These are phyloP conservation scores for Rotaria magnacalcarata DNA, from an alignment of 2,888 invertebrate species.

Conservation along the genomic window DNA sequence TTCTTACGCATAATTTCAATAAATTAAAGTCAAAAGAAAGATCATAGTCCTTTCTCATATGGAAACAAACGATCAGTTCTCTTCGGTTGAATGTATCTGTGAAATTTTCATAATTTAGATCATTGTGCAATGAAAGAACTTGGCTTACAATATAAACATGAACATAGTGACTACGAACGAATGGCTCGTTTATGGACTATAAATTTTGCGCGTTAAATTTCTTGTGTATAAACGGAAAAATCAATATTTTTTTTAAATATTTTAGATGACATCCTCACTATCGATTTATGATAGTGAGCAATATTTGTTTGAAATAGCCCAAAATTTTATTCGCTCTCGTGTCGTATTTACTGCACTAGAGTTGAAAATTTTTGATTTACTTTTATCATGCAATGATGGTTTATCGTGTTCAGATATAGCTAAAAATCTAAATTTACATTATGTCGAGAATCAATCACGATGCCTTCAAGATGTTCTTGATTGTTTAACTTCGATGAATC, in stretches of 20 bases:
- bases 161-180: not conserved
- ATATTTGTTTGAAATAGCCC: constrained; percentile 29
- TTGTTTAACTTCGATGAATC: not conserved
- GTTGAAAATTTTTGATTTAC: constrained; percentile 7
- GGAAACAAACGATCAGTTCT: too few species aligned
- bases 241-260: not conserved
- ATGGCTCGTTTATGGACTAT: constrained; percentile 32
- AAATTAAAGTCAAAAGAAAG: too few species aligned
- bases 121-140: constrained; percentile 35
- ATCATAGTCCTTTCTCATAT: too few species aligned
- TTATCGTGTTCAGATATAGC: not conserved
- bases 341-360: not conserved
- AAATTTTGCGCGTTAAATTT: constrained; percentile 26
- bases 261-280: not conserved
- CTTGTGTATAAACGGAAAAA: not conserved
- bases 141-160: constrained; percentile 14
- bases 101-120: not conserved
- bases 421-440: not conserved
- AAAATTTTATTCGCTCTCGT: constrained; percentile 20
- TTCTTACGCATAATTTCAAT: too few species aligned
- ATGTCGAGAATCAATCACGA: constrained; percentile 1
- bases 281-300: constrained; percentile 27
- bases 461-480: not conserved
- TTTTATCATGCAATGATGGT: not conserved
- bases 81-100: too few species aligned